These are phyloP conservation scores for Orchesella flavescens DNA, from an alignment of 2,888 invertebrate species.

Conservation along the genomic window DNA sequence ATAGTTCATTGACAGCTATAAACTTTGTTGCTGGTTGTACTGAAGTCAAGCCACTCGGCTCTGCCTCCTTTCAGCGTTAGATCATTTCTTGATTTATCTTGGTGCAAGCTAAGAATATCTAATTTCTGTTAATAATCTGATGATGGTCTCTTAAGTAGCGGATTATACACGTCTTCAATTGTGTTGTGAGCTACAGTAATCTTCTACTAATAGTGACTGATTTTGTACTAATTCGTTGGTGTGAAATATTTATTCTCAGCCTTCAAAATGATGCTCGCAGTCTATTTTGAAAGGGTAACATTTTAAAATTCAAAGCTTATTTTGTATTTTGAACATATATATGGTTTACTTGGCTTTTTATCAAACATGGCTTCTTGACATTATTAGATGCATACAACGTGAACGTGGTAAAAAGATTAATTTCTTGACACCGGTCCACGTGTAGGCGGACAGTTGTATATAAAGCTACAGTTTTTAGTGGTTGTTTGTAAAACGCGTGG, in stretches of 20 bases:
- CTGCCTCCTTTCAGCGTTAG: too few species aligned
- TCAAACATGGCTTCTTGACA: slow-evolving; percentile 49
- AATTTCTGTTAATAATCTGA: too few species aligned
- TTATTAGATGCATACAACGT: not conserved
- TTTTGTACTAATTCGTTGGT: too few species aligned
- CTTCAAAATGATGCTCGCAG: slow-evolving; percentile 63
- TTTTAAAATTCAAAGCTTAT: not conserved
- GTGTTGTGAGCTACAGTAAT: too few species aligned
- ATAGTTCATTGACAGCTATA: too few species aligned
- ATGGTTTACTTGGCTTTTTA: not conserved
- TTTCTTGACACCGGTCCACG: not conserved
- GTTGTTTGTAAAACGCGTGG: slow-evolving; percentile 43
- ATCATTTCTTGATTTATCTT: too few species aligned
- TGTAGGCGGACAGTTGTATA: slow-evolving; percentile 40
- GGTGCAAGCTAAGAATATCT: too few species aligned
- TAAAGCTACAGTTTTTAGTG: slow-evolving; percentile 26
- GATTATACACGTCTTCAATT: too few species aligned
- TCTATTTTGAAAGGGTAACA: slow-evolving; percentile 65
- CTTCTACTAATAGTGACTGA: too few species aligned
- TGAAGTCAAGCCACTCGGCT: too few species aligned
- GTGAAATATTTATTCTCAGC: not conserved
- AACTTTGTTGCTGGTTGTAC: too few species aligned
- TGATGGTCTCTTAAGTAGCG: too few species aligned
- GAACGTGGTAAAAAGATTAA: slow-evolving; percentile 23
- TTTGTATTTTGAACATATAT: not conserved